Conservation (phyloP, 1,140 invertebrate species). For the Leptoteleia sp. region DNA sequence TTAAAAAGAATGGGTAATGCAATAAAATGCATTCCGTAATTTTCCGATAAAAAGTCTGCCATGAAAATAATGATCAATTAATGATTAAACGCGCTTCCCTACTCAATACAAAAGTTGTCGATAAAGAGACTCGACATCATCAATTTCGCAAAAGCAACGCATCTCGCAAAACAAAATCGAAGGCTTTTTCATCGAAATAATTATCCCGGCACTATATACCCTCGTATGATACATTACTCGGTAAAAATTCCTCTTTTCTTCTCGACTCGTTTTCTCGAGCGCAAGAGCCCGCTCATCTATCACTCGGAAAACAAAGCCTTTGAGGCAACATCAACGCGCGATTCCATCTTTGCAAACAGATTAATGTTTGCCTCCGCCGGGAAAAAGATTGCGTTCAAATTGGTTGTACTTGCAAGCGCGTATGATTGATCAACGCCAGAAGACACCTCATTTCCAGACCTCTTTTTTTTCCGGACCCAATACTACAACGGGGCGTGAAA, state of each 20-base stretch:
- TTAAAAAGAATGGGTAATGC: too few species aligned
- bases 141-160: conserved; percentile 24
- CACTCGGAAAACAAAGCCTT: conserved; percentile 63
- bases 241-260: conserved; percentile 49
- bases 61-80: conserved; percentile 14
- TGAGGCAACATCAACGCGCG: conserved; percentile 63
- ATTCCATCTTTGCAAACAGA: conserved; percentile 65
- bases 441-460: conserved; percentile 35
- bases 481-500: conserved; percentile 3
- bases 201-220: conserved; percentile 42
- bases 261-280: conserved; percentile 40
- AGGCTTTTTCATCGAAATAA: conserved; percentile 52
- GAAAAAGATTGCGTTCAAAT: conserved; percentile 62
- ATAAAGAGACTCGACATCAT: conserved; percentile 43
- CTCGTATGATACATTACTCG: conserved; percentile 55
- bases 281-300: conserved; percentile 57
- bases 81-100: conserved; percentile 5
- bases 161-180: conserved; percentile 40
- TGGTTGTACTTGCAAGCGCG: conserved; percentile 49
- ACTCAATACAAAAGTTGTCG: conserved; percentile 29
- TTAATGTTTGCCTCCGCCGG: conserved; percentile 59
- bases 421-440: conserved; percentile 60
- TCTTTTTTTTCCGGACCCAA: conserved; percentile 8
- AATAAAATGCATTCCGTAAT: too few species aligned
- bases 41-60: too few species aligned